phyloP scores from a whole-genome alignment of 2,113 vertebrate genomes.

The Eublepharis macularius region DNA sequence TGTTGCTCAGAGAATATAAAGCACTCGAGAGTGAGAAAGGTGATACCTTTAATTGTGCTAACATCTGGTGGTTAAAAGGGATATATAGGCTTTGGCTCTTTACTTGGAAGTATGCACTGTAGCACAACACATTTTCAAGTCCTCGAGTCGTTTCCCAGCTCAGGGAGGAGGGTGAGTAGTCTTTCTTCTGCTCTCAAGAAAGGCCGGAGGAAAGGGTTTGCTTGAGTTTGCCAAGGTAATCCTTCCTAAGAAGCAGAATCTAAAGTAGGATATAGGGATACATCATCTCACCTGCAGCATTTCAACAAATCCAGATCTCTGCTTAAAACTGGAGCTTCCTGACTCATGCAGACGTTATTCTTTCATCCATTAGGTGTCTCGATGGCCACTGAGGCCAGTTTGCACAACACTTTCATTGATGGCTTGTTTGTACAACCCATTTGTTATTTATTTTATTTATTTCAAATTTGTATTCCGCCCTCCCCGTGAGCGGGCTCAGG shows the following conservation, averaged over 20 bases:
- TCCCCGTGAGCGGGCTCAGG: no score
- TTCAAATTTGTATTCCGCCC: no score
- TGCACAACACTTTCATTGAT: neutral
- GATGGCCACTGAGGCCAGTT: neutral
- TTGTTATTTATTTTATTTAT: no score
- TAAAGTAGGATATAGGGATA: neutral
- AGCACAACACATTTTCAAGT: neutral
- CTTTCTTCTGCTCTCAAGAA: neutral
- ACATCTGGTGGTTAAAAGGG: neutral
- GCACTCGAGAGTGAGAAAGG: neutral
- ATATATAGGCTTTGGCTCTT: neutral
- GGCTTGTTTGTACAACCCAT: no score
- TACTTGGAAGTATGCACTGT: neutral
- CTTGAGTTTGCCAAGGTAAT: neutral
- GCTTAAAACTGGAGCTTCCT: neutral
- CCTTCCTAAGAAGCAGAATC: neutral
- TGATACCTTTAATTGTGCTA: neutral
- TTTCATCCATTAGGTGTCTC: neutral
- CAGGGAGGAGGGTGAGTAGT: neutral
- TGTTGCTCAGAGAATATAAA: neutral
- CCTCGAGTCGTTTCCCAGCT: neutral
- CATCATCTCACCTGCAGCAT: neutral
- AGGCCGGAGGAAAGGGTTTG: neutral
- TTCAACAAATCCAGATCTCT: neutral
- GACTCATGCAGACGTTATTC: neutral